These are phyloP conservation scores for Teleopsis dalmanni DNA, from an alignment of 1,140 invertebrate genomes.

Conservation along the genomic window DNA sequence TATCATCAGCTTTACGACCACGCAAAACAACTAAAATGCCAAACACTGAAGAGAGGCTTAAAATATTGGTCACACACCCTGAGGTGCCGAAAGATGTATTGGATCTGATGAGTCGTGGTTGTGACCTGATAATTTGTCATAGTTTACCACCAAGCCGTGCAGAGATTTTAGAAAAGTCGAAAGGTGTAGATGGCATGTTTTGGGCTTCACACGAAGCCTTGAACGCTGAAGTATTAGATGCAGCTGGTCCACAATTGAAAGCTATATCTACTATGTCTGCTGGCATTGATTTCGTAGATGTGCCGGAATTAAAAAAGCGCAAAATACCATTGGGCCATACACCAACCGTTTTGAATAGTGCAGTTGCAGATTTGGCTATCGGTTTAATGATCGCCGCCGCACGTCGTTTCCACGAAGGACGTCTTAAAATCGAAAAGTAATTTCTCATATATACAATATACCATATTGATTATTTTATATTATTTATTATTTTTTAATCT, in stretches of 20 bases:
- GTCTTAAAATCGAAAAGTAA: slow-evolving; percentile 34
- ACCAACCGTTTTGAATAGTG: slow-evolving; percentile 81
- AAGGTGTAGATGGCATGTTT: slow-evolving; percentile 57
- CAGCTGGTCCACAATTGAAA: slow-evolving; percentile 65
- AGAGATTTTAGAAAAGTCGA: slow-evolving; percentile 53
- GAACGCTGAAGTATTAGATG: slow-evolving; percentile 64
- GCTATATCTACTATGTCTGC: slow-evolving; percentile 88
- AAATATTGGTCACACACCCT: slow-evolving; percentile 45
- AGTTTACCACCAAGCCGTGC: slow-evolving; percentile 37
- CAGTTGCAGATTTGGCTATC: slow-evolving; percentile 83
- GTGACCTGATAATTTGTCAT: slow-evolving; percentile 27
- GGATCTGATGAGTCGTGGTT: slow-evolving; percentile 37
- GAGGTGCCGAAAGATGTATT: slow-evolving; percentile 41
- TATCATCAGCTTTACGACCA: not conserved
- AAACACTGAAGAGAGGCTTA: slow-evolving; percentile 18
- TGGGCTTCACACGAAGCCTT: slow-evolving; percentile 63
- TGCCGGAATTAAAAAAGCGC: slow-evolving; percentile 58
- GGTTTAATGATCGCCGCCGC: slow-evolving; percentile 38
- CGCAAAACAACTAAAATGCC: not conserved
- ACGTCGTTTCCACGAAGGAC: slow-evolving; percentile 76
- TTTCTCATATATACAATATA: slow-evolving; percentile 8
- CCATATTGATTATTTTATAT: not conserved
- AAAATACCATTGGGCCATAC: slow-evolving; percentile 78
- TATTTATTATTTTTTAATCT: not conserved
- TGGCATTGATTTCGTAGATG: slow-evolving; percentile 69